phyloP scores from a whole-genome alignment of 2,888 invertebrate species.

The Morpho achilles region DNA sequence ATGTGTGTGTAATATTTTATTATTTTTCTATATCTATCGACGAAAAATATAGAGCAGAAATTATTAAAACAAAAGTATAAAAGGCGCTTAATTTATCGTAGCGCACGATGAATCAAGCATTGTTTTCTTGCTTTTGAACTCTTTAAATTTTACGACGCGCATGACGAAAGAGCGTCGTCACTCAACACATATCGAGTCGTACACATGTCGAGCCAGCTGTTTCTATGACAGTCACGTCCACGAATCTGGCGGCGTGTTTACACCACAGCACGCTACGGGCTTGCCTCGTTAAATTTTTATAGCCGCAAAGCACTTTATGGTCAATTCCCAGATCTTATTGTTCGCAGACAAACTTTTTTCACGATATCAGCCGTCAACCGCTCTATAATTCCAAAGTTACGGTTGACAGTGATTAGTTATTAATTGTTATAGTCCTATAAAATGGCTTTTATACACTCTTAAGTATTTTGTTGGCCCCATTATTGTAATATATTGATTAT shows the following conservation, averaged over 20 bases:
- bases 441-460: conserved; percentile 53
- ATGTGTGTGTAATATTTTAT: too few relatives aligned
- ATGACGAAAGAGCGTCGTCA: conserved; percentile 19
- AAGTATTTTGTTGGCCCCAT: conserved; percentile 44
- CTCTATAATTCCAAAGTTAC: conserved; percentile 59
- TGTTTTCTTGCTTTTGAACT: conserved; percentile 35
- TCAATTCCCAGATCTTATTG: conserved; percentile 77
- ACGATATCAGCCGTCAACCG: conserved; percentile 56
- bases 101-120: conserved; percentile 10
- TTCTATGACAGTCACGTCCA: conserved; percentile 74
- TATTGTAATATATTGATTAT: conserved; percentile 35
- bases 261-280: conserved; percentile 57
- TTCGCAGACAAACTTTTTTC: conserved; percentile 69
- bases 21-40: too few relatives aligned
- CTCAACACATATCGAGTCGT: conserved; percentile 3
- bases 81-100: too few relatives aligned
- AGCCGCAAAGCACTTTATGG: conserved; percentile 79
- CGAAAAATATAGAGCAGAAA: too few relatives aligned
- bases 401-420: conserved; percentile 71
- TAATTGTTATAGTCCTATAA: conserved; percentile 69
- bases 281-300: conserved; percentile 79
- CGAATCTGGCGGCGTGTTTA: conserved; percentile 62
- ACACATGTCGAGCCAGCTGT: conserved; percentile 67
- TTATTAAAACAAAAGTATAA: too few relatives aligned
- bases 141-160: conserved; percentile 32